A percentile compares a stretch with the other conserved stretches of the same genome.
Evolutionary conservation across 2,888 invertebrate genomes (phyloP).

Genomic region (Polydrusus tereticollis): DNA sequence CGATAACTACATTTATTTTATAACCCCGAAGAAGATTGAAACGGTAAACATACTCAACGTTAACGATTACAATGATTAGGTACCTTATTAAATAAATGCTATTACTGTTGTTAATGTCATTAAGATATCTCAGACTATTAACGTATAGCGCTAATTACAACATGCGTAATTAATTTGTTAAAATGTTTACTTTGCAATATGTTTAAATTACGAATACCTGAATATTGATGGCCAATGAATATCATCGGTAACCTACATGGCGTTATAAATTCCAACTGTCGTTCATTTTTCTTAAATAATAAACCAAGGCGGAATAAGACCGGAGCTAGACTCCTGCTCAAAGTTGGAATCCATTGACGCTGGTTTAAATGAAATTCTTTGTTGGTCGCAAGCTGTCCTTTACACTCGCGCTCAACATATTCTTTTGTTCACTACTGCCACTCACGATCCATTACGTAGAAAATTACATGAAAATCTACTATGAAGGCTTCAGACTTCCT

Average conservation of each 20-base stretch:
- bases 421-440: no score
- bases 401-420: no score
- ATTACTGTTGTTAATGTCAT: not conserved
- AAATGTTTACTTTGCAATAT: not conserved
- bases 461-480: no score
- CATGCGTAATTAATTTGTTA: not conserved
- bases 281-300: no score
- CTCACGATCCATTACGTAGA: no score
- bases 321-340: no score
- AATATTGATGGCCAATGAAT: not conserved
- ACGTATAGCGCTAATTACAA: not conserved
- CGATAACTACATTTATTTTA: not conserved
- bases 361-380: no score
- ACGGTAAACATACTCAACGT: not conserved
- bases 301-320: no score
- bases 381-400: no score
- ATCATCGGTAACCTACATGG: not conserved
- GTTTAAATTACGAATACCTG: not conserved
- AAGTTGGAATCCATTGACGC: no score
- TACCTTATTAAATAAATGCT: not conserved
- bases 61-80: not conserved
- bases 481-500: no score
- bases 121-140: not conserved
- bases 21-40: not conserved
- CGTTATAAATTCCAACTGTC: not conserved